phyloP scores from a whole-genome alignment of 2,113 vertebrate species.

The Tachysurus vachellii region DNA sequence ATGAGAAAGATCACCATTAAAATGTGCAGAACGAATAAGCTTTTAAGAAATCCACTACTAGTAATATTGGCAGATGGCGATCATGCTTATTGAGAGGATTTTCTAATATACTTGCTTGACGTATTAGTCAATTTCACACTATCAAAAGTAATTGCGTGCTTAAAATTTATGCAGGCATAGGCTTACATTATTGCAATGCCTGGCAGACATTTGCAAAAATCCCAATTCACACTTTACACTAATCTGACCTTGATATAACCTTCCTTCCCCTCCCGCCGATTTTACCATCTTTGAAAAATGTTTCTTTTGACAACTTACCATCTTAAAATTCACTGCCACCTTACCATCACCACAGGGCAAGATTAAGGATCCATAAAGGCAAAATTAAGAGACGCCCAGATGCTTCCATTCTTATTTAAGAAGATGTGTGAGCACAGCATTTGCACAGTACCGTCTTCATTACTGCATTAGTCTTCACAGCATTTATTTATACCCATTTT shows the following conservation, averaged over 20 bases:
- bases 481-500: neutral
- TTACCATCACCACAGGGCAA: conserved; percentile 82
- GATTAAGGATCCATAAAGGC: conserved; percentile 79
- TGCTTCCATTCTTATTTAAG: conserved; percentile 64
- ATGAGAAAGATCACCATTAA: neutral
- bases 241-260: conserved; percentile 88
- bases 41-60: neutral
- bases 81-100: neutral
- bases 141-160: conserved; percentile 80
- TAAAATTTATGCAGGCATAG: conserved; percentile 83
- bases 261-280: conserved; percentile 75
- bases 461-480: neutral
- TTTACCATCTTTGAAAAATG: conserved; percentile 81
- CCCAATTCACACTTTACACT: conserved; percentile 91
- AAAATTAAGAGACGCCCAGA: conserved; percentile 86
- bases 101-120: conserved; percentile 36
- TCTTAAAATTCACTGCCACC: conserved; percentile 92
- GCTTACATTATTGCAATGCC: conserved; percentile 73
- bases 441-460: neutral
- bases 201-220: conserved; percentile 88
- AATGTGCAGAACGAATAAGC: neutral
- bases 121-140: conserved; percentile 86
- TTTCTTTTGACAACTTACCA: conserved; percentile 84
- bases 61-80: conserved; percentile 24
- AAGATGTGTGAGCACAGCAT: conserved; percentile 21